phyloP scores from a whole-genome alignment of 2,888 invertebrate genomes.

The Oscheius sp. region DNA sequence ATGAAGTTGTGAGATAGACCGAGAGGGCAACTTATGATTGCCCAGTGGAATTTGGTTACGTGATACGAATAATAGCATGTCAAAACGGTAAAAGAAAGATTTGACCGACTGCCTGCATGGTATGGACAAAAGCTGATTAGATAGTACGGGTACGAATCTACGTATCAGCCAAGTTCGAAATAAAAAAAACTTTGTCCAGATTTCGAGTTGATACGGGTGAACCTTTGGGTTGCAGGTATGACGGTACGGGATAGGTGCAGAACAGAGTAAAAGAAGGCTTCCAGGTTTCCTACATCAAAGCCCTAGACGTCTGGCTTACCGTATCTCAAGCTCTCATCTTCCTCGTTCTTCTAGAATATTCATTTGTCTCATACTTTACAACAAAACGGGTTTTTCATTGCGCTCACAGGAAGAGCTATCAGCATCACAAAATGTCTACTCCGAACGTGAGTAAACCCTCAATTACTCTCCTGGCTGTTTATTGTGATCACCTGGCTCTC shows the following conservation, averaged over 20 bases:
- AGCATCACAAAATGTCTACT: slow-evolving; percentile 30
- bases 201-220: no score
- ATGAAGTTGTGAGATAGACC: no score
- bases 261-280: background rate
- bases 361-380: slow-evolving; percentile 72
- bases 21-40: no score
- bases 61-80: no score
- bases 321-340: slow-evolving; percentile 72
- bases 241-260: no score
- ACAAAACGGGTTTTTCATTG: slow-evolving; percentile 66
- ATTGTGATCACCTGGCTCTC: background rate
- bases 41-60: no score
- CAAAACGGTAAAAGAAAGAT: background rate
- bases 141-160: no score
- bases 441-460: slow-evolving; percentile 5
- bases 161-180: no score
- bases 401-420: slow-evolving; percentile 48
- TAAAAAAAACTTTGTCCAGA: no score
- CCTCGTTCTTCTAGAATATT: slow-evolving; percentile 72
- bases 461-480: background rate
- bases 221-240: no score
- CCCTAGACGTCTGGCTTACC: slow-evolving; percentile 72
- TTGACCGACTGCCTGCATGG: no score
- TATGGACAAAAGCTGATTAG: no score
- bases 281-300: slow-evolving; percentile 69